A percentile compares a stretch with the other conserved stretches of the same genome.
These are phyloP conservation scores for Pinctada fucata DNA, from an alignment of 2,888 invertebrate species.

Conservation along the genomic window DNA sequence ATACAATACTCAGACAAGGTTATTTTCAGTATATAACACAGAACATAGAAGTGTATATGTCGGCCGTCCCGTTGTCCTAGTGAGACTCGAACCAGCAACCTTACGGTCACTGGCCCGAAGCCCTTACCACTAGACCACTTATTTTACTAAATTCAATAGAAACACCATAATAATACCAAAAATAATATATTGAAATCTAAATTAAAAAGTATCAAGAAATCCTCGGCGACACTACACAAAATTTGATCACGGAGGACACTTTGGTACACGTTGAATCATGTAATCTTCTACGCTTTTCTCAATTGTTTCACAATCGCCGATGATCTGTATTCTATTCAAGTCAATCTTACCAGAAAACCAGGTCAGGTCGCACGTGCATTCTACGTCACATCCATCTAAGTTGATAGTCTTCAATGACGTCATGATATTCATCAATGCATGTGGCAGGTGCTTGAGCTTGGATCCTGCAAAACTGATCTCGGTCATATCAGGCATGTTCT, in stretches of 20 bases:
- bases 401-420: slow-evolving; percentile 24
- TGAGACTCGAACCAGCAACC: no score
- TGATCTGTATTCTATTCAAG: not conserved
- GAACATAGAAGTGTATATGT: no score
- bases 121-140: no score
- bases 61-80: no score
- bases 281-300: slow-evolving; percentile 40
- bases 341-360: slow-evolving; percentile 39
- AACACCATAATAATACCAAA: no score
- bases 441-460: slow-evolving; percentile 40
- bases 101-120: no score
- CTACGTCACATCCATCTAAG: slow-evolving; percentile 32
- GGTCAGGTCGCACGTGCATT: slow-evolving; percentile 49
- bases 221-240: not conserved
- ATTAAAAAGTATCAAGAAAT: no score
- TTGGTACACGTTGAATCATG: slow-evolving; percentile 34
- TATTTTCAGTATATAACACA: no score
- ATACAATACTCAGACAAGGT: no score
- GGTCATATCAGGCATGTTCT: slow-evolving; percentile 30
- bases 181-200: no score
- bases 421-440: slow-evolving; percentile 44
- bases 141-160: no score
- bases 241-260: slow-evolving; percentile 24
- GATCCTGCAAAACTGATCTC: slow-evolving; percentile 41
- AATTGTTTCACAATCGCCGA: slow-evolving; percentile 49